phyloP scores from a whole-genome alignment of 2,797 vertebrate genomes.

The Amblyraja radiata region DNA sequence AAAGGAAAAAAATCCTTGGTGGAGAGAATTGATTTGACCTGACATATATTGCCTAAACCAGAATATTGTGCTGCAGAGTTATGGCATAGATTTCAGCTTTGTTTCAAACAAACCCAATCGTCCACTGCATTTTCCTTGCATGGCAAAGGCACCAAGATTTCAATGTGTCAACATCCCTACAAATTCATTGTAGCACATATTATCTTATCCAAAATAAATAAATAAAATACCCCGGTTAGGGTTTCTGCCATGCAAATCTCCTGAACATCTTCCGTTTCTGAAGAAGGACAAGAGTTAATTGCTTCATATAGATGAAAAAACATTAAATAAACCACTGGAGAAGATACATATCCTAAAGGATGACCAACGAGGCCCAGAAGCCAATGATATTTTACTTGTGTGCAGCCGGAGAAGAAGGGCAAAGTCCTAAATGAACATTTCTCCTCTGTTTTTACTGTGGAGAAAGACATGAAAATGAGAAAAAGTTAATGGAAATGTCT shows the following conservation, averaged over 20 bases:
- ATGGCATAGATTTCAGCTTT: not conserved
- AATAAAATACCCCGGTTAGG: not conserved
- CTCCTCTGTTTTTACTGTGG: too few relatives aligned
- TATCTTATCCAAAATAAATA: not conserved
- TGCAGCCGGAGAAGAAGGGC: too few relatives aligned
- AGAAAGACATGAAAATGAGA: too few relatives aligned
- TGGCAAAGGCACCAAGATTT: not conserved
- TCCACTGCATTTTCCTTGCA: not conserved
- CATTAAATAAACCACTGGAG: not conserved
- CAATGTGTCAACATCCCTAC: not conserved
- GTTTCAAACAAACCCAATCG: not conserved
- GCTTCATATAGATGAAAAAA: not conserved
- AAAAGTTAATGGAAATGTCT: too few relatives aligned
- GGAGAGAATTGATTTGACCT: not conserved
- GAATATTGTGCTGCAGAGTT: too few relatives aligned
- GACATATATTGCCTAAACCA: too few relatives aligned
- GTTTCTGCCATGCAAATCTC: not conserved
- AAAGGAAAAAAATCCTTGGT: not conserved
- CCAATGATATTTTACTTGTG: not conserved
- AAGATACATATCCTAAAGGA: not conserved
- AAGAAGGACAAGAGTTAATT: not conserved
- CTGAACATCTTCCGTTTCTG: not conserved
- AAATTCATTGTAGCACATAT: not conserved
- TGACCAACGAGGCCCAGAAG: not conserved
- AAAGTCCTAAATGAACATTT: too few relatives aligned